Evolutionary conservation across 2,113 vertebrate species (phyloP), one percentile per base, ranked within the genome.

Genomic region (Grammomys dolichurus): DNA sequence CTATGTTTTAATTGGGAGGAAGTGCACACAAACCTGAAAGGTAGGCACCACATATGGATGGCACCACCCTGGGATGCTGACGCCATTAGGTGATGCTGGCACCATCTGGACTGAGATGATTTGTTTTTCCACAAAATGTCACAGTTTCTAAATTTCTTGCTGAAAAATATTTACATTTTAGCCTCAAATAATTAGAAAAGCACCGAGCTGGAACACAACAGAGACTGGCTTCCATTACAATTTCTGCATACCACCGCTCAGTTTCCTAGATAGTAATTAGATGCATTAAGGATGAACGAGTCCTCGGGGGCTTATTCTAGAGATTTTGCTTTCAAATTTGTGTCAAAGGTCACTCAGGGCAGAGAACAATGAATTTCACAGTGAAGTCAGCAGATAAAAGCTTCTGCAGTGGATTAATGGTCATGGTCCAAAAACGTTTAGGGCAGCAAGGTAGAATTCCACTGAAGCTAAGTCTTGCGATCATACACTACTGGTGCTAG

Each of bases 191-290:
- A 96, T 96, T 89, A 90, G n/a, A 84, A 94, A 84, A 67, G 48
- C 63, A 69, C 28, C 60, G 76, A 93, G 26, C 78, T 84, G 84
- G 82, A 86, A 40, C 75, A 70, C 46, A 81, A 4, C 31, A 36
- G 85, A 87, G 43, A 69, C 90, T 87, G 78, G 43, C 80, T 96
- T 93, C 89, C 89, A 94, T 87, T 87, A 85, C 91, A 60, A 92
- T 91, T 87, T 94, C 96, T 93, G 84, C 84, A 94, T 85, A 88
- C 48, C 65, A 73, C 26, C 0, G 3, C 46, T 65, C 76, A 46
- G 51, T 95, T 80, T 96, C 80, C 87, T 82, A 60, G 46, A n/a
- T 69, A 69, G 84, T 96, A 96, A 96, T 96, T 94, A 94, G 87
- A 93, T 92, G 67, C 72, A 94, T 89, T 94, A 73, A 89, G 91